Percentiles rank a stretch among this genome's conserved stretches.
Evolutionary conservation across 2,113 vertebrate species (phyloP).

Genomic region (Pangasianodon gigas): DNA sequence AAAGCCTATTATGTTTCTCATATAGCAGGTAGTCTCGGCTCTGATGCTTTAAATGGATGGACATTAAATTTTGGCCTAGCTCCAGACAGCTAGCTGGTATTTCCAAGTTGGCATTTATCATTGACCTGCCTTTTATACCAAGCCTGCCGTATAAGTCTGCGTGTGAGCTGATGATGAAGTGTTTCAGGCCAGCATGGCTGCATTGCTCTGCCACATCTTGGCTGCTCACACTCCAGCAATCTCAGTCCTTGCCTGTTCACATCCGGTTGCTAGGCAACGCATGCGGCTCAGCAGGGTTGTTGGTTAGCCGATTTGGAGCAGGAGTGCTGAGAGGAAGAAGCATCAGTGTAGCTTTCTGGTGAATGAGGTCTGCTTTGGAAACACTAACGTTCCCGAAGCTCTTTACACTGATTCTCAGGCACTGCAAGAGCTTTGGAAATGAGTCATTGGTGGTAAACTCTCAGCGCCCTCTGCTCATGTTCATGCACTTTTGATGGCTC

Average conservation of each 20-base stretch:
- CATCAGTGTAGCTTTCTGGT: slow-evolving; percentile 1
- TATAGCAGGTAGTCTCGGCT: slow-evolving; percentile 38
- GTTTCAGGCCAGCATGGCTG: slow-evolving; percentile 37
- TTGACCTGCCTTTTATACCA: slow-evolving; percentile 32
- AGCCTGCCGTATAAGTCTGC: slow-evolving; percentile 13
- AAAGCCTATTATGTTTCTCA: slow-evolving; percentile 22
- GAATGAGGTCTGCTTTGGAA: slow-evolving; percentile 30
- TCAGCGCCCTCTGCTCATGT: neutral
- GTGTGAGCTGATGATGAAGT: slow-evolving; percentile 31
- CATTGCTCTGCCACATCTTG: slow-evolving; percentile 28
- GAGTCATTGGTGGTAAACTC: neutral
- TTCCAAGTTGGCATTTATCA: slow-evolving; percentile 49
- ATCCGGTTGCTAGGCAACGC: slow-evolving; percentile 61
- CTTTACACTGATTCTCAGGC: neutral
- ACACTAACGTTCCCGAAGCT: slow-evolving; percentile 10
- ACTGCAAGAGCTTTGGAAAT: neutral
- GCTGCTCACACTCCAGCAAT: slow-evolving; percentile 42
- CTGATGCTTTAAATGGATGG: slow-evolving; percentile 34
- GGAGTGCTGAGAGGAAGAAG: slow-evolving; percentile 40
- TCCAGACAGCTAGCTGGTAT: slow-evolving; percentile 27
- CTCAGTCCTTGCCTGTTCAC: slow-evolving; percentile 52
- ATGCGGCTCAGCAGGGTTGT: slow-evolving; percentile 46
- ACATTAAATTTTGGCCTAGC: slow-evolving; percentile 41
- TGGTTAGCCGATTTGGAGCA: slow-evolving; percentile 33
- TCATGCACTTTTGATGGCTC: neutral